Evolutionary conservation across 2,888 invertebrate species (phyloP).

Genomic region (Psylliodes chrysocephalus): DNA sequence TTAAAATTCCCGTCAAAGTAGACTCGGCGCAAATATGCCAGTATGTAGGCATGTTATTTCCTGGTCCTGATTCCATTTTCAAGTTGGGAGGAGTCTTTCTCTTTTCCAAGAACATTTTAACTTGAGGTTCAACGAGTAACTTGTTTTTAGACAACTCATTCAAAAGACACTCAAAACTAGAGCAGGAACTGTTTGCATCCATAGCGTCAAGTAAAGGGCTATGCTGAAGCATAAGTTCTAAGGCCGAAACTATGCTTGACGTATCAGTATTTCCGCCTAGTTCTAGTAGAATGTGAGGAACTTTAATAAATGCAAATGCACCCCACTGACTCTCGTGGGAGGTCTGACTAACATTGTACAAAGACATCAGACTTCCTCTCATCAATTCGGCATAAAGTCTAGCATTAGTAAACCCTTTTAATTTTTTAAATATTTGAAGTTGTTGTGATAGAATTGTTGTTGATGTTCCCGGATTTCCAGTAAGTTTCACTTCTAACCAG

Average conservation of each 20-base stretch:
- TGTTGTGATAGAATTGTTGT: conserved; percentile 84
- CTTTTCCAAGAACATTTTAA: conserved; percentile 74
- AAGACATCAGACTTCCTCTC: conserved; percentile 87
- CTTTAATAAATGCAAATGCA: conserved; percentile 92
- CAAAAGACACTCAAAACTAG: conserved; percentile 84
- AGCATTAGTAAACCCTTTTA: conserved; percentile 84
- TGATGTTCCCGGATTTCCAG: conserved; percentile 86
- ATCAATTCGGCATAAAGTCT: conserved; percentile 90
- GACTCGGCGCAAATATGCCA: conserved; percentile 89
- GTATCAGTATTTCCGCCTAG: conserved; percentile 54
- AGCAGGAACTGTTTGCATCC: conserved; percentile 89
- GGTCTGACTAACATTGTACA: conserved; percentile 86
- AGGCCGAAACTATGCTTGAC: conserved; percentile 75
- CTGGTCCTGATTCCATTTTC: conserved; percentile 70
- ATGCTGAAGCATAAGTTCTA: conserved; percentile 86
- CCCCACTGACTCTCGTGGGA: conserved; percentile 92
- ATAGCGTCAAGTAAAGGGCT: conserved; percentile 87
- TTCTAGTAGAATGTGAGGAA: conserved; percentile 78
- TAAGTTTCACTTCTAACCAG: conserved; percentile 84
- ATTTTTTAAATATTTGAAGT: conserved; percentile 82
- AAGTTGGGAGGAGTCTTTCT: conserved; percentile 63
- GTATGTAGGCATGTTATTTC: conserved; percentile 72
- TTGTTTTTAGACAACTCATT: conserved; percentile 84
- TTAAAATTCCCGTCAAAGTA: conserved; percentile 87
- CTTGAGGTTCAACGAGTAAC: conserved; percentile 82